Evolutionary conservation across 1,140 invertebrate genomes (phyloP).

Genomic region (Telenomus remus): DNA sequence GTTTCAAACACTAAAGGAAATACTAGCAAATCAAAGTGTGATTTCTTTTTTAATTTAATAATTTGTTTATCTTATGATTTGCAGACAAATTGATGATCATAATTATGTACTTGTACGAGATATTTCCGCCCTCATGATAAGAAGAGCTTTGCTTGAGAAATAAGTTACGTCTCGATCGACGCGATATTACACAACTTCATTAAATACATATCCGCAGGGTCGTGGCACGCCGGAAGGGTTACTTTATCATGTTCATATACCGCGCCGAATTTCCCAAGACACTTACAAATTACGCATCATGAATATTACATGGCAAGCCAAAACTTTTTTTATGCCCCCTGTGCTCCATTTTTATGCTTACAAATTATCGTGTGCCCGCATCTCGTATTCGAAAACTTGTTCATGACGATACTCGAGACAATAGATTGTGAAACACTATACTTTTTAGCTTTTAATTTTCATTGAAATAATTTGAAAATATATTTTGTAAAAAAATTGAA

Average conservation of each 20-base stretch:
- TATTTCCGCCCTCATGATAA: constrained; percentile 48
- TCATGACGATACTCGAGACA: not conserved
- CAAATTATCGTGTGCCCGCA: not conserved
- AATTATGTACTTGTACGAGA: not conserved
- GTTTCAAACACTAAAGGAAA: no score
- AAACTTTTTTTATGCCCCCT: constrained; percentile 38
- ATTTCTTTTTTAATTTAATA: no score
- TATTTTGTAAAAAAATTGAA: no score
- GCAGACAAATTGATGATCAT: not conserved
- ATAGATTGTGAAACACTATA: no score
- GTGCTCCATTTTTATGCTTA: constrained; percentile 13
- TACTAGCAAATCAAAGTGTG: no score
- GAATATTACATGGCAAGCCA: constrained; percentile 37
- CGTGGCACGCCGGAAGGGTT: constrained; percentile 43
- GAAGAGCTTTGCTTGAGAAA: constrained; percentile 37
- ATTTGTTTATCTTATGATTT: no score
- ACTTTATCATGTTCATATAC: constrained; percentile 48
- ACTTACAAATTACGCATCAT: constrained; percentile 49
- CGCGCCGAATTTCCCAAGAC: constrained; percentile 54
- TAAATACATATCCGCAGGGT: constrained; percentile 50
- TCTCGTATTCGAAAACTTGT: not conserved
- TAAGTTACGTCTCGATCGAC: constrained; percentile 17
- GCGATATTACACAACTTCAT: constrained; percentile 51
- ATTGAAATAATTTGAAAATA: no score
- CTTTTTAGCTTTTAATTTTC: no score